These are phyloP conservation scores for Teleiodes luculella DNA, from an alignment of 2,888 invertebrate genomes.

Conservation along the genomic window DNA sequence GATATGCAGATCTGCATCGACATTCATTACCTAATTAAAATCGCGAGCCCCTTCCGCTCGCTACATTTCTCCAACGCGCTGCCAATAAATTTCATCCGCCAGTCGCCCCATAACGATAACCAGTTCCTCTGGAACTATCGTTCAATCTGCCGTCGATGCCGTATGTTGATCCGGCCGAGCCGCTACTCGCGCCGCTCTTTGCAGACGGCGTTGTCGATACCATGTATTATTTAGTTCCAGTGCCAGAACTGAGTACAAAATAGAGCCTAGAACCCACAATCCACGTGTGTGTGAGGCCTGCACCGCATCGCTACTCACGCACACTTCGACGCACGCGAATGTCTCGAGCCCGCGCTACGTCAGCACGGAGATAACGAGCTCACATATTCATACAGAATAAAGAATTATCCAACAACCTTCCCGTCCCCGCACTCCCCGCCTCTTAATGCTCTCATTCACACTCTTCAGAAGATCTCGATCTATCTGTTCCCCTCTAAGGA, in stretches of 20 bases:
- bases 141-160: slow-evolving; percentile 78
- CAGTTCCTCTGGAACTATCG: slow-evolving; percentile 79
- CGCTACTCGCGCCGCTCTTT: slow-evolving; percentile 54
- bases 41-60: slow-evolving; percentile 78
- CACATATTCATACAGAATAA: slow-evolving; percentile 79
- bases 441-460: slow-evolving; percentile 76
- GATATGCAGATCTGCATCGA: slow-evolving; percentile 79
- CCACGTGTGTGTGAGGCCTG: slow-evolving; percentile 35
- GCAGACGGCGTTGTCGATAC: slow-evolving; percentile 73
- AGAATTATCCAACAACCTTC: slow-evolving; percentile 71
- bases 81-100: slow-evolving; percentile 79
- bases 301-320: slow-evolving; percentile 41
- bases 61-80: slow-evolving; percentile 77
- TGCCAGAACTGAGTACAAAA: slow-evolving; percentile 35
- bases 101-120: slow-evolving; percentile 78
- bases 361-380: slow-evolving; percentile 72
- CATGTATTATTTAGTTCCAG: slow-evolving; percentile 74
- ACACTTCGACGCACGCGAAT: slow-evolving; percentile 45
- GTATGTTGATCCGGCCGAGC: slow-evolving; percentile 78
- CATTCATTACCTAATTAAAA: slow-evolving; percentile 80
- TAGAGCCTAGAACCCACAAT: slow-evolving; percentile 35
- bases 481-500: slow-evolving; percentile 71
- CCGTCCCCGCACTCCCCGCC: slow-evolving; percentile 50
- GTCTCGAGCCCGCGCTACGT: slow-evolving; percentile 56
- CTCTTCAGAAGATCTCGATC: slow-evolving; percentile 71